Conservation (phyloP, 2,888 invertebrate genomes). For the Lamellibrachia columna region DNA sequence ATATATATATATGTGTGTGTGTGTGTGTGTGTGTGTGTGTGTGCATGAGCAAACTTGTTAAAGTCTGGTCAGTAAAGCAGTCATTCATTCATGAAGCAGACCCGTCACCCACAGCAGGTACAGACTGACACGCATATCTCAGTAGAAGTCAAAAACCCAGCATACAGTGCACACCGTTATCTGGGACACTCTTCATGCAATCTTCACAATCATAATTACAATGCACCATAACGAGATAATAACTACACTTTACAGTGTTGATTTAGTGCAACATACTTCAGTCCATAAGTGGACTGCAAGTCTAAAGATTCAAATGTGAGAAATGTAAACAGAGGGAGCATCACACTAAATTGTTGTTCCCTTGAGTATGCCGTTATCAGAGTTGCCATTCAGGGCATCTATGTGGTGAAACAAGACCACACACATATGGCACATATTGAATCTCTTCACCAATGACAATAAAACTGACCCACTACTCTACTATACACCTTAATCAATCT, state of each 20-base stretch:
- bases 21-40: too few relatives aligned
- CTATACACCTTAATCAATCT: neutral
- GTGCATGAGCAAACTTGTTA: neutral
- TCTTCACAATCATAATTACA: neutral
- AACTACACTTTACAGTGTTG: neutral
- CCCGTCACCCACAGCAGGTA: neutral
- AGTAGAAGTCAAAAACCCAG: neutral
- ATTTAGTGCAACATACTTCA: neutral
- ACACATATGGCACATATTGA: neutral
- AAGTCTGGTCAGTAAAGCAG: neutral
- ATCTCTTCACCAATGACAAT: neutral
- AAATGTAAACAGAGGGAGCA: neutral
- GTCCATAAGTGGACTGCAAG: neutral
- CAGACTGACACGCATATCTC: neutral
- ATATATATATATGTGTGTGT: neutral
- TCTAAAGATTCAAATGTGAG: slow-evolving; percentile 9
- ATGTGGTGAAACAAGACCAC: neutral
- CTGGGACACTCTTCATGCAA: neutral
- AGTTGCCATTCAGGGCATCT: neutral
- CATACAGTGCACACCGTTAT: neutral
- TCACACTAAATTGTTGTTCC: neutral
- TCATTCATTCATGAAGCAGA: neutral
- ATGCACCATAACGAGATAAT: neutral
- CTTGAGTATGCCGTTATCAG: neutral
- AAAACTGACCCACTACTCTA: neutral